These are phyloP conservation scores for Agonopterix arenella DNA, from an alignment of 2,888 invertebrate species.

Conservation along the genomic window DNA sequence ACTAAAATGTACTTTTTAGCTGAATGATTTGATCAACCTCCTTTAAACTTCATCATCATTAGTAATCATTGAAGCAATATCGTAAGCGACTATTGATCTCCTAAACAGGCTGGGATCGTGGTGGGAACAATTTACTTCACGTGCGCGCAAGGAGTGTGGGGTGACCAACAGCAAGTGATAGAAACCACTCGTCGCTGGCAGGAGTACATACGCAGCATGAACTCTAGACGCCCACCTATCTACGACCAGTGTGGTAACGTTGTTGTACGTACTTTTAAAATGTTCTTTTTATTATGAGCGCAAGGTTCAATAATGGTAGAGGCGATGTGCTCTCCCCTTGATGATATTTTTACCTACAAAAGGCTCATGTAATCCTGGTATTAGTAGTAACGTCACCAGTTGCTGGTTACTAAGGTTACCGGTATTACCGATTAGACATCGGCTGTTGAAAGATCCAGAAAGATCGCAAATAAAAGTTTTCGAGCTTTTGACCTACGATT, in stretches of 20 bases:
- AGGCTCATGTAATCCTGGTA: constrained; percentile 43
- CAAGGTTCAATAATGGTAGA: too few relatives aligned
- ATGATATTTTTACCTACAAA: constrained; percentile 19
- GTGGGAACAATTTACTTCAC: constrained; percentile 63
- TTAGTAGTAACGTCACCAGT: constrained; percentile 60
- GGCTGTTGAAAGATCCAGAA: too few relatives aligned
- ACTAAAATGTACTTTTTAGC: too few relatives aligned
- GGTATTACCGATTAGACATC: background rate
- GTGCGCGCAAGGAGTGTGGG: constrained; percentile 68
- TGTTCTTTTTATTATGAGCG: too few relatives aligned
- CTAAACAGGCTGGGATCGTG: constrained; percentile 59
- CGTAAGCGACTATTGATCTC: constrained; percentile 16
- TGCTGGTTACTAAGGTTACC: constrained; percentile 19
- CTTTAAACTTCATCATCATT: constrained; percentile 41
- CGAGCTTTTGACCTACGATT: too few relatives aligned
- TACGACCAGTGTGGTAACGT: constrained; percentile 62
- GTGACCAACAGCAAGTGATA: constrained; percentile 58
- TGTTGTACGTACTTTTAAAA: constrained; percentile 38
- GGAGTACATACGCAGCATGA: constrained; percentile 59
- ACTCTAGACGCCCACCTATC: constrained; percentile 56
- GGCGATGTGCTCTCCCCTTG: background rate
- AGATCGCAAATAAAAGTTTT: too few relatives aligned
- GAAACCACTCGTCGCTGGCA: constrained; percentile 62
- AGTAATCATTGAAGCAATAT: constrained; percentile 28
- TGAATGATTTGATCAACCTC: constrained; percentile 25